A percentile compares a stretch with the other conserved stretches of the same genome.
These are phyloP conservation scores for Pteruthius melanotis DNA, from an alignment of 2,113 vertebrate species.

Conservation along the genomic window DNA sequence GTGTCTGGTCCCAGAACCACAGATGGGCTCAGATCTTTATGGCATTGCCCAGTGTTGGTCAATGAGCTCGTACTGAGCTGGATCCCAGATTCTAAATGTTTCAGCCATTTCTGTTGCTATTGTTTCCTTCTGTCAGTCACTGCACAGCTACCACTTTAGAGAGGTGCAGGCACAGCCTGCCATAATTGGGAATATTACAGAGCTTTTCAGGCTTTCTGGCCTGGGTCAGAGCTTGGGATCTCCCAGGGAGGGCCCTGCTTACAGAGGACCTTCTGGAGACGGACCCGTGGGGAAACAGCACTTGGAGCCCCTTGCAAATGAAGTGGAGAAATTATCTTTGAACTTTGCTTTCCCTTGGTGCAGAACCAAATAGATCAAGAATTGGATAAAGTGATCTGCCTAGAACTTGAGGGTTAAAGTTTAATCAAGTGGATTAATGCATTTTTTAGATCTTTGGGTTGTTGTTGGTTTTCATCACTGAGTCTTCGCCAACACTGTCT, in stretches of 20 bases:
- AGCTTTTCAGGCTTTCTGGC: background rate
- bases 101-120: background rate
- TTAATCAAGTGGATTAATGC: background rate
- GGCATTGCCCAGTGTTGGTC: rapidly evolving
- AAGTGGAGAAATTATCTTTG: background rate
- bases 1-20: background rate
- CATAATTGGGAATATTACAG: background rate
- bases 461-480: background rate
- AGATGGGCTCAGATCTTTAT: background rate
- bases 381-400: background rate
- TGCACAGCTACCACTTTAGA: background rate
- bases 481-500: background rate
- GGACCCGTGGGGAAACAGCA: background rate
- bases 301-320: background rate
- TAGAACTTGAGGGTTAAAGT: background rate
- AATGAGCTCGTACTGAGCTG: background rate
- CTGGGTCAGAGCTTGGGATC: rapidly evolving
- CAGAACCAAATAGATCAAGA: background rate
- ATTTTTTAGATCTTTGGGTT: background rate
- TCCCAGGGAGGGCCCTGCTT: background rate
- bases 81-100: background rate
- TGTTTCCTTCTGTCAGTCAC: background rate
- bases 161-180: background rate
- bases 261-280: background rate
- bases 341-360: background rate